phyloP scores from a whole-genome alignment of 2,888 invertebrate species.

The Mesodorylaimus sp. region DNA sequence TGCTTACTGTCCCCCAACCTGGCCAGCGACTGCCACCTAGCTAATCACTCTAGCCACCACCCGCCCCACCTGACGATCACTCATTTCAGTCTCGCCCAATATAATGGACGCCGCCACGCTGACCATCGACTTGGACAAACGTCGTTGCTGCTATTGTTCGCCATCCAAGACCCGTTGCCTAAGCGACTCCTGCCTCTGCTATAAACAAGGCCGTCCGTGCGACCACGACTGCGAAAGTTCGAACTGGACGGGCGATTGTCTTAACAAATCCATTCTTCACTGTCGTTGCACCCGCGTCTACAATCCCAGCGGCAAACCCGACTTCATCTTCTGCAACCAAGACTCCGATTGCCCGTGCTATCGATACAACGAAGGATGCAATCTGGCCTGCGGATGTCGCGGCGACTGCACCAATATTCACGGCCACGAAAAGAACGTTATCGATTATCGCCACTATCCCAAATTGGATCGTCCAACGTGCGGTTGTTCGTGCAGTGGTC shows the following conservation, averaged over 20 bases:
- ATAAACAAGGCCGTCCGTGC: not conserved
- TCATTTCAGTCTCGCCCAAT: too few relatives aligned
- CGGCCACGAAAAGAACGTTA: not conserved
- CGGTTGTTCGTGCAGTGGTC: too few relatives aligned
- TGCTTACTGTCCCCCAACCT: too few relatives aligned
- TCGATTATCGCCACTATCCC: not conserved
- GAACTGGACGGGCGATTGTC: slow-evolving; percentile 2
- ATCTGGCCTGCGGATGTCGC: slow-evolving; percentile 2
- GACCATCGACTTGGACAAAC: not conserved
- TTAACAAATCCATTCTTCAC: slow-evolving; percentile 1
- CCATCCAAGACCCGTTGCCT: not conserved
- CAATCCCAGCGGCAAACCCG: not conserved
- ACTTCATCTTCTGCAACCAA: not conserved
- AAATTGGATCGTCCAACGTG: too few relatives aligned
- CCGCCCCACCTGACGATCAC: too few relatives aligned
- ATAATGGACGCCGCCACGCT: not conserved
- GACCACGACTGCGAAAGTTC: slow-evolving; percentile 2
- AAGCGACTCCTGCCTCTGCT: slow-evolving; percentile 4
- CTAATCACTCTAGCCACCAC: too few relatives aligned
- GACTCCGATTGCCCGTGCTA: slow-evolving; percentile 1
- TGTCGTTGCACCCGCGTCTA: slow-evolving; percentile 2
- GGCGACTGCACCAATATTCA: not conserved
- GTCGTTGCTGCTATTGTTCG: slow-evolving; percentile 3
- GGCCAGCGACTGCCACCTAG: too few relatives aligned
- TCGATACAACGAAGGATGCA: slow-evolving; percentile 4